Conservation (phyloP, 2,797 vertebrate genomes). For the Podarcis lilfordi region DNA sequence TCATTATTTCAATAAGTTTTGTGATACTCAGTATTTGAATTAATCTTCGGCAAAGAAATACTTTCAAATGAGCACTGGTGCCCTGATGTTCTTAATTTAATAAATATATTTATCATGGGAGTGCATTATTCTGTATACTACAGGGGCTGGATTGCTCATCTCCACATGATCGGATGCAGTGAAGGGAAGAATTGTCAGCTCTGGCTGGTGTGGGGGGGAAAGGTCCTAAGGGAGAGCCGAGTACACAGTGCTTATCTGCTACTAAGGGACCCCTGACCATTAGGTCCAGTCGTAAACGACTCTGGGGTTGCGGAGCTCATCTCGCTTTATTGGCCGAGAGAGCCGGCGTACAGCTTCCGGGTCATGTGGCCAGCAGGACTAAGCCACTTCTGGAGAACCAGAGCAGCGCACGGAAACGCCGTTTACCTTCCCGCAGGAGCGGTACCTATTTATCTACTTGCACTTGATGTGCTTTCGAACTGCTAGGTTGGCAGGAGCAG, state of each 20-base stretch:
- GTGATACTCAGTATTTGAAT: background rate
- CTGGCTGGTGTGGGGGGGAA: background rate
- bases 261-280: too few species aligned
- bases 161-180: background rate
- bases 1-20: background rate
- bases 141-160: background rate
- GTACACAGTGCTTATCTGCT: background rate
- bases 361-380: too few species aligned
- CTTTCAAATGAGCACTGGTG: conserved; percentile 13
- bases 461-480: too few species aligned
- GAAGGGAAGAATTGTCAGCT: background rate
- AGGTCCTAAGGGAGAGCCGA: background rate
- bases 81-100: background rate
- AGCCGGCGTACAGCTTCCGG: too few species aligned
- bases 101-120: background rate
- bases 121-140: conserved; percentile 3
- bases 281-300: too few species aligned
- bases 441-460: too few species aligned
- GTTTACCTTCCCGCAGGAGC: too few species aligned
- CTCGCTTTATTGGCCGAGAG: too few species aligned
- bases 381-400: too few species aligned
- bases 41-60: background rate
- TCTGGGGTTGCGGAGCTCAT: too few species aligned
- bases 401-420: too few species aligned
- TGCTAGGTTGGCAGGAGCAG: too few species aligned